Evolutionary conservation across 2,113 vertebrate species (phyloP).

Genomic region (Scalopus aquaticus): DNA sequence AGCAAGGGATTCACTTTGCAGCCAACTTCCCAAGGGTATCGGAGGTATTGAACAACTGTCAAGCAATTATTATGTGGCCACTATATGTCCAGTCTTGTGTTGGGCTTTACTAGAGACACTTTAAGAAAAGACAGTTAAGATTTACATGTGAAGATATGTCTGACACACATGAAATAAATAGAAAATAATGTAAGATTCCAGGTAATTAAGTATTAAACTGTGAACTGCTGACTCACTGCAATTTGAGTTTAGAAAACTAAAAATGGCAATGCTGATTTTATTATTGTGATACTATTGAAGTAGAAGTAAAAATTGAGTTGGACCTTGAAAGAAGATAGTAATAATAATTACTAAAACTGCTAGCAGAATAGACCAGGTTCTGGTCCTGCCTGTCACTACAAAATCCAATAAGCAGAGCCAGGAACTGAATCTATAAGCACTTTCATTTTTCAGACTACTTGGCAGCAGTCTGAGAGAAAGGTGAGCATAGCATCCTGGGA

Average conservation of each 20-base stretch:
- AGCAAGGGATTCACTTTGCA: background rate
- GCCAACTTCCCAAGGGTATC: background rate
- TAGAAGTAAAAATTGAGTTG: constrained; percentile 30
- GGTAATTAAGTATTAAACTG: background rate
- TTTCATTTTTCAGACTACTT: too few relatives aligned
- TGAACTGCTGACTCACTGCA: background rate
- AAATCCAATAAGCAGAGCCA: too few relatives aligned
- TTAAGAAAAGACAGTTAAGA: background rate
- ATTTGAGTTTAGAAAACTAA: background rate
- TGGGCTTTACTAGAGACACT: background rate
- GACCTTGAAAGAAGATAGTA: constrained; percentile 15
- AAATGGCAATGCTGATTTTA: background rate
- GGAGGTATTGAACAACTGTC: background rate
- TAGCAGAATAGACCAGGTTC: background rate
- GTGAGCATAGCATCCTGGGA: too few relatives aligned
- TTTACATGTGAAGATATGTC: background rate
- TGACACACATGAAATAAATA: background rate
- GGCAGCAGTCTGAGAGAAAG: too few relatives aligned
- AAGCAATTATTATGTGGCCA: background rate
- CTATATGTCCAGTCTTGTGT: background rate
- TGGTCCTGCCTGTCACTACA: too few relatives aligned
- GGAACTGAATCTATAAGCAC: too few relatives aligned
- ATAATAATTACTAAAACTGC: background rate
- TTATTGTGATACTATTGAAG: constrained; percentile 10
- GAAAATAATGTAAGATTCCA: background rate